A percentile compares a stretch with the other conserved stretches of the same genome.
Conservation (phyloP, 2,888 invertebrate genomes). For the Diploptera punctata region DNA sequence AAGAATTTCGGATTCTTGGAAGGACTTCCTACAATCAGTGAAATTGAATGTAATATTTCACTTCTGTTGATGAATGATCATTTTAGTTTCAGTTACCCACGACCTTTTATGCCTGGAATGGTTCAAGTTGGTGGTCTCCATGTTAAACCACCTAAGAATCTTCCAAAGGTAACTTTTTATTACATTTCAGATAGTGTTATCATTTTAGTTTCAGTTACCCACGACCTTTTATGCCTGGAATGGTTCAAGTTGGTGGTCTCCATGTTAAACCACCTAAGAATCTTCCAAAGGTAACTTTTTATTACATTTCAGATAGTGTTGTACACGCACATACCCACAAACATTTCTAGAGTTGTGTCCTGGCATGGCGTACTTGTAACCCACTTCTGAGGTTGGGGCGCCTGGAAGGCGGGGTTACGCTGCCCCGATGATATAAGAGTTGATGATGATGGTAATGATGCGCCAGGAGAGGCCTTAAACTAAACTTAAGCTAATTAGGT, state of each 20-base stretch:
- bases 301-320: conserved; percentile 44
- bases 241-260: conserved; percentile 49
- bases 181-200: conserved; percentile 44
- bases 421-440: no score
- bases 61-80: conserved; percentile 47
- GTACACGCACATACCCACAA: no score
- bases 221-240: conserved; percentile 46
- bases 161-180: conserved; percentile 47
- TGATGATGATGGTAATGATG: no score
- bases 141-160: conserved; percentile 45
- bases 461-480: no score
- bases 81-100: conserved; percentile 44
- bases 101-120: conserved; percentile 47
- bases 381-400: no score
- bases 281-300: conserved; percentile 46
- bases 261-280: conserved; percentile 47
- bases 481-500: no score
- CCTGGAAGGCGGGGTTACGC: no score
- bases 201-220: conserved; percentile 46
- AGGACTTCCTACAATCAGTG: conserved; percentile 37
- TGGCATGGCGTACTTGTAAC: no score
- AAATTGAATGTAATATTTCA: conserved; percentile 43
- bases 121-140: conserved; percentile 50
- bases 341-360: no score
- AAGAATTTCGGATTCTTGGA: conserved; percentile 38